phyloP scores from a whole-genome alignment of 2,113 vertebrate species.

The Elachura formosa region DNA sequence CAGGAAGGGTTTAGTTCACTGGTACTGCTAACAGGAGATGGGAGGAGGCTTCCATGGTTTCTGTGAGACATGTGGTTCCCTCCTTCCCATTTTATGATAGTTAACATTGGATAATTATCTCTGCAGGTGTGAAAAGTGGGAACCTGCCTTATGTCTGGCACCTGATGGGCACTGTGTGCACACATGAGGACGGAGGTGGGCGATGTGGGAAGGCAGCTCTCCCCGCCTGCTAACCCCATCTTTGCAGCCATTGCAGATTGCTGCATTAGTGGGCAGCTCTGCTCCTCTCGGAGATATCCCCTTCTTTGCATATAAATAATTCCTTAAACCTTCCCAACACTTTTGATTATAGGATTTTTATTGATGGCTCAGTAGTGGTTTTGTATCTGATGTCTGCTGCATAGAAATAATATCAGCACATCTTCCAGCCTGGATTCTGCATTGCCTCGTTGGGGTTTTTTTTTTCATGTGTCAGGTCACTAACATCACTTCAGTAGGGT shows the following conservation, averaged over 20 bases:
- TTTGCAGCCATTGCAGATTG: background rate
- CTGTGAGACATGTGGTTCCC: background rate
- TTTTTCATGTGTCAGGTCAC: constrained; percentile 47
- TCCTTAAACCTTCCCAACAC: background rate
- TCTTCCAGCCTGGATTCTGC: background rate
- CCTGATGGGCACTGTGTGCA: fast-evolving
- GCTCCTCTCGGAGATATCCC: background rate
- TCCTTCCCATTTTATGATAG: background rate
- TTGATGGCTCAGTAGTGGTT: background rate
- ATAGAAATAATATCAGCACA: background rate
- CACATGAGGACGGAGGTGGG: fast-evolving
- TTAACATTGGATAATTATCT: background rate
- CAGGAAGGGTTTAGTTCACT: background rate
- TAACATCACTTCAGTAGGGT: constrained; percentile 47
- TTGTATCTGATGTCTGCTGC: background rate
- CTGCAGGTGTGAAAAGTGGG: background rate
- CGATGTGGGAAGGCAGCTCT: fast-evolving
- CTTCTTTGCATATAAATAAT: background rate
- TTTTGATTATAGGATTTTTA: background rate
- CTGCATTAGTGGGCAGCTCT: background rate
- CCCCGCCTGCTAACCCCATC: background rate
- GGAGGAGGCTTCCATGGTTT: background rate
- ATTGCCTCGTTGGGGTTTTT: background rate
- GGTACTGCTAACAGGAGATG: background rate
- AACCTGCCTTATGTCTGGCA: background rate